Percentiles rank a stretch among this genome's conserved stretches.
Evolutionary conservation across 30 jellyfish, hydroid and myxozoan species (phyloP).

Genomic region (Catostylus mosaicus): DNA sequence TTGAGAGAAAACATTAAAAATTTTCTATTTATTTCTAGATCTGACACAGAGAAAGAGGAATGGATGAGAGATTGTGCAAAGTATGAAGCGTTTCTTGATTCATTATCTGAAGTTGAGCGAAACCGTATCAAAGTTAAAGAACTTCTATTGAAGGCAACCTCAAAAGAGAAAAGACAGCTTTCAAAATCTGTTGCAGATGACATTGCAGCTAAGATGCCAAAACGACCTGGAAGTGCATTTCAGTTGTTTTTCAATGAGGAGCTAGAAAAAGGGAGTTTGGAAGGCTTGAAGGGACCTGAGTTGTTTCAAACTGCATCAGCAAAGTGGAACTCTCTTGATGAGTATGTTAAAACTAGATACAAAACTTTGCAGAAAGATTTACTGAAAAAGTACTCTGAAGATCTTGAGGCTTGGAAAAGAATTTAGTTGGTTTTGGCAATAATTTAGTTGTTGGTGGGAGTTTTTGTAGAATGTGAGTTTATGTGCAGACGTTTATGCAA

Average conservation of each 20-base stretch:
- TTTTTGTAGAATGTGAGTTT: no score
- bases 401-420: slow-evolving; percentile 63
- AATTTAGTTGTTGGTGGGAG: not conserved
- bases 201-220: slow-evolving; percentile 56
- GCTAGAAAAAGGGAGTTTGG: slow-evolving; percentile 32
- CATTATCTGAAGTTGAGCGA: slow-evolving; percentile 63
- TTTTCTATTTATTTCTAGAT: slow-evolving; percentile 24
- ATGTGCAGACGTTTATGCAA: no score
- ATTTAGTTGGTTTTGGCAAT: slow-evolving; percentile 38
- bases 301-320: slow-evolving; percentile 58
- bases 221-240: slow-evolving; percentile 66
- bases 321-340: slow-evolving; percentile 50
- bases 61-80: slow-evolving; percentile 67
- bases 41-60: slow-evolving; percentile 51
- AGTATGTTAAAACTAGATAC: slow-evolving; percentile 11
- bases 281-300: slow-evolving; percentile 62
- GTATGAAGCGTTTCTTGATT: slow-evolving; percentile 59
- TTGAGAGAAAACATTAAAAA: no score
- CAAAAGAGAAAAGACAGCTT: slow-evolving; percentile 54
- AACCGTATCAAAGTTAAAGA: slow-evolving; percentile 50
- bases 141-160: slow-evolving; percentile 46
- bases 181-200: slow-evolving; percentile 47
- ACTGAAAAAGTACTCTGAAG: slow-evolving; percentile 26
- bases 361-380: slow-evolving; percentile 14
- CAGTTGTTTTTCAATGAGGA: slow-evolving; percentile 53